Conservation (phyloP, 2,113 vertebrate genomes). For the Leuciscus idus region DNA sequence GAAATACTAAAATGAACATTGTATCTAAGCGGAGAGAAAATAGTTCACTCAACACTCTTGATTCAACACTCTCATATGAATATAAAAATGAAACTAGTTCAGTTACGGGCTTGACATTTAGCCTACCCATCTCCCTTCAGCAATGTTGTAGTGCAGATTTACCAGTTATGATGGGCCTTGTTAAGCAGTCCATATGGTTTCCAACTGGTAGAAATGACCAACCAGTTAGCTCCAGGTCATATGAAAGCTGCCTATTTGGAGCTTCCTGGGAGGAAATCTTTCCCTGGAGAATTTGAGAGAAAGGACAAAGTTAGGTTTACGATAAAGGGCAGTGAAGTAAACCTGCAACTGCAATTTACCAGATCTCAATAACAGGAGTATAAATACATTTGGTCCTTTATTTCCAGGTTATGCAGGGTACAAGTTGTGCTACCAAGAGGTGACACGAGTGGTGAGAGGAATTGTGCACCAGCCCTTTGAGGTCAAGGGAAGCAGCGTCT, state of each 20-base stretch:
- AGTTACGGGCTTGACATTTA: slow-evolving; percentile 72
- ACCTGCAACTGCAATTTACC: background rate
- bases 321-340: background rate
- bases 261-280: slow-evolving; percentile 65
- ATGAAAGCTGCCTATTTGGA: slow-evolving; percentile 65
- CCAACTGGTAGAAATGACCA: slow-evolving; percentile 51
- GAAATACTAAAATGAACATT: too few relatives aligned
- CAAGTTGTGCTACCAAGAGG: slow-evolving; percentile 90
- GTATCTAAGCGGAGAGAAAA: slow-evolving; percentile 76
- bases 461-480: slow-evolving; percentile 92
- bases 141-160: slow-evolving; percentile 75
- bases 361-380: background rate
- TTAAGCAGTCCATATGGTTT: slow-evolving; percentile 72
- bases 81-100: slow-evolving; percentile 67
- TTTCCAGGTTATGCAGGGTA: slow-evolving; percentile 87
- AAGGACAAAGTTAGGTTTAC: background rate
- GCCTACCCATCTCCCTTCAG: slow-evolving; percentile 37
- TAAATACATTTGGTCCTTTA: slow-evolving; percentile 14
- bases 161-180: slow-evolving; percentile 63
- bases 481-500: slow-evolving; percentile 84
- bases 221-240: slow-evolving; percentile 52
- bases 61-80: slow-evolving; percentile 73
- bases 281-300: slow-evolving; percentile 47
- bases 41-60: slow-evolving; percentile 72
- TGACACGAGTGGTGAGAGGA: slow-evolving; percentile 86